Conservation (phyloP, 2,797 vertebrate species). For the Acipenser transmontanus region DNA sequence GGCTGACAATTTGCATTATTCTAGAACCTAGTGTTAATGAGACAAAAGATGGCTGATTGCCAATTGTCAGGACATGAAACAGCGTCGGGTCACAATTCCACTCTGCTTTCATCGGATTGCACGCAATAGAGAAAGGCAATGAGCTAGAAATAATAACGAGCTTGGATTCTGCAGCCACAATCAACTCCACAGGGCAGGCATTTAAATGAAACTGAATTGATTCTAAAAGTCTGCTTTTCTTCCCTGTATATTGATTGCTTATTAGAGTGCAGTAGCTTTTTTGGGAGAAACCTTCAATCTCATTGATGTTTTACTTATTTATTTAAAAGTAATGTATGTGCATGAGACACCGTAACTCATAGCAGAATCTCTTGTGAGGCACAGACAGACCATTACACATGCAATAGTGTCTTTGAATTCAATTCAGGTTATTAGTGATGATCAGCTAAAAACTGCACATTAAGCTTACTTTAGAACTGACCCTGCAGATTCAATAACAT, state of each 20-base stretch:
- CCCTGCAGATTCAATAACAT: no score
- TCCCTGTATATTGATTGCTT: background rate
- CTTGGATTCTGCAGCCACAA: background rate
- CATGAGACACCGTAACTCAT: no score
- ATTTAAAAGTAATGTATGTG: no score
- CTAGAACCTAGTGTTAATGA: background rate
- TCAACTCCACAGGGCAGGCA: background rate
- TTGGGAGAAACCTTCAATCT: no score
- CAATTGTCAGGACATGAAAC: background rate
- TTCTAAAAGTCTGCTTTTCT: background rate
- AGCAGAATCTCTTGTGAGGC: no score
- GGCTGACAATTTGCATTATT: slow-evolving; percentile 4
- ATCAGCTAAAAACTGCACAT: no score
- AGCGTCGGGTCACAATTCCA: background rate
- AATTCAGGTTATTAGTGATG: no score
- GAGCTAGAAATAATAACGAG: background rate
- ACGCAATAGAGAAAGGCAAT: background rate
- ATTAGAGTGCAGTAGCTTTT: background rate
- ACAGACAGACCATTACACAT: no score
- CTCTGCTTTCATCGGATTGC: background rate
- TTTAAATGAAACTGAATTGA: background rate
- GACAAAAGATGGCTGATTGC: background rate
- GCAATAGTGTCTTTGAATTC: no score
- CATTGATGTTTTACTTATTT: no score
- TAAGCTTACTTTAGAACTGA: no score